Evolutionary conservation across 2,888 invertebrate species (phyloP).

Genomic region (Busseola fusca): DNA sequence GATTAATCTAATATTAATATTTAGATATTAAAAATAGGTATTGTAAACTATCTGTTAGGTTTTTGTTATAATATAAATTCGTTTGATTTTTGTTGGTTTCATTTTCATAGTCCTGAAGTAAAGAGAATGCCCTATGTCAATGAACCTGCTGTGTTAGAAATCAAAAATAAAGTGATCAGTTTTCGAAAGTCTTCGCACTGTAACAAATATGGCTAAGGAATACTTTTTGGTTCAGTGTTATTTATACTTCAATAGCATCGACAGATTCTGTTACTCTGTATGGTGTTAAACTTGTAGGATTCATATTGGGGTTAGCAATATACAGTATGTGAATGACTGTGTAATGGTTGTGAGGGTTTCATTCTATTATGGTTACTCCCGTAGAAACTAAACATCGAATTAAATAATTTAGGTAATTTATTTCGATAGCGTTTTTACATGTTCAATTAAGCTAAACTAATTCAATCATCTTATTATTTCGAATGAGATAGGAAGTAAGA

Average conservation of each 20-base stretch:
- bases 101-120: not conserved
- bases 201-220: not conserved
- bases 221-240: not conserved
- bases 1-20: not conserved
- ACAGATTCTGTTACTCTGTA: not conserved
- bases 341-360: not conserved
- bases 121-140: not conserved
- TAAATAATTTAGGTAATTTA: constrained; percentile 11
- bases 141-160: not conserved
- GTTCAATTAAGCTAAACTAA: constrained; percentile 19
- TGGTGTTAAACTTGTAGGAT: not conserved
- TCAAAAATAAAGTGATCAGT: not conserved
- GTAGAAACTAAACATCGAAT: not conserved
- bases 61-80: constrained; percentile 8
- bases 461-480: constrained; percentile 20
- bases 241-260: not conserved
- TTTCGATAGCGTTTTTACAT: constrained; percentile 12
- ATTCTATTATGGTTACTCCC: not conserved
- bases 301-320: not conserved
- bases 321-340: not conserved
- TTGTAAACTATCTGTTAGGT: not conserved
- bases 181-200: not conserved
- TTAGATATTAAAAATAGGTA: not conserved
- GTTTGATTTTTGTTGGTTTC: not conserved
- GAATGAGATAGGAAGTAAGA: constrained; percentile 61